These are phyloP conservation scores for Muscicapa comitata DNA, from an alignment of 2,797 vertebrate genomes.

Conservation along the genomic window DNA sequence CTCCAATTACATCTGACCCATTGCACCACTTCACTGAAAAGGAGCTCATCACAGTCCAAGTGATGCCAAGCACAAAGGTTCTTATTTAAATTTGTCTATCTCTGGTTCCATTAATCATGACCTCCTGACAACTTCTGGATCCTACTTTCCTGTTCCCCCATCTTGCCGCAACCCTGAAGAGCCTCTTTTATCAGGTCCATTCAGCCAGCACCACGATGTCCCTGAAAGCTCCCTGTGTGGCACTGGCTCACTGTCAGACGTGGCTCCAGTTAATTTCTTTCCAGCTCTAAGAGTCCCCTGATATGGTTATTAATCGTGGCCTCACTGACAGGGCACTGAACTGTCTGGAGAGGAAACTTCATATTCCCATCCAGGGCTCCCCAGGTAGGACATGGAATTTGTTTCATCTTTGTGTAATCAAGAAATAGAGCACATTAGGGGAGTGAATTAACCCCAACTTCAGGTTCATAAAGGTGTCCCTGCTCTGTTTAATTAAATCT, in stretches of 20 bases:
- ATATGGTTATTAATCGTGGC: constrained; percentile 41
- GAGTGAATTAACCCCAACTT: constrained; percentile 42
- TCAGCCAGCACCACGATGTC: background rate
- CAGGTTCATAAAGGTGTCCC: constrained; percentile 49
- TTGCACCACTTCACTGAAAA: background rate
- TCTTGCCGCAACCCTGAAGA: background rate
- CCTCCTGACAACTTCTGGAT: background rate
- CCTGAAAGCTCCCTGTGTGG: background rate
- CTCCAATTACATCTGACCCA: background rate
- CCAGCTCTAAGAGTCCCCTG: background rate
- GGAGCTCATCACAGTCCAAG: background rate
- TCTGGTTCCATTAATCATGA: background rate
- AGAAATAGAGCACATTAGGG: background rate
- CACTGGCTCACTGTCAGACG: background rate
- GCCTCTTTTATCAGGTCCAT: background rate
- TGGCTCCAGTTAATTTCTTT: constrained; percentile 3
- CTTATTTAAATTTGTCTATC: background rate
- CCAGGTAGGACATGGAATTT: constrained; percentile 18
- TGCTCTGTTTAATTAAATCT: constrained; percentile 76
- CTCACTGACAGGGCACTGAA: background rate
- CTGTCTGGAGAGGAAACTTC: constrained; percentile 30
- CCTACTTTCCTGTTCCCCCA: background rate
- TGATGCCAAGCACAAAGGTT: background rate
- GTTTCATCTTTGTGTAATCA: constrained; percentile 53
- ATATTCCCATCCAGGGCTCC: background rate